These are phyloP conservation scores for Zaprionus lineosus DNA, from an alignment of 2,888 invertebrate species.

Conservation along the genomic window DNA sequence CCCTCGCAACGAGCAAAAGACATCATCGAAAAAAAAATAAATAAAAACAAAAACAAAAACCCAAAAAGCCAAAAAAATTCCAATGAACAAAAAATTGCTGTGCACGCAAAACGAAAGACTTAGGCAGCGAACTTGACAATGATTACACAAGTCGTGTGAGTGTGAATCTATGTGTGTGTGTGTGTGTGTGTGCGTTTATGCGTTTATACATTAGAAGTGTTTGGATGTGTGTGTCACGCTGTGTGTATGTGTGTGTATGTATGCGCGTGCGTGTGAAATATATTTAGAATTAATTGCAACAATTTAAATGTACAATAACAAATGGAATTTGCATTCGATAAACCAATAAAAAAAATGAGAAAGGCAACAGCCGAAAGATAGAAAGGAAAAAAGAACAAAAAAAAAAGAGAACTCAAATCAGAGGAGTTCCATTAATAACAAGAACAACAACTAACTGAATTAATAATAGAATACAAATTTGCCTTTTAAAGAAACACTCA, in stretches of 20 bases:
- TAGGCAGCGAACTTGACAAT: slow-evolving; percentile 62
- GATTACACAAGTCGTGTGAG: slow-evolving; percentile 16
- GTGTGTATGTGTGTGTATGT: slow-evolving; percentile 13
- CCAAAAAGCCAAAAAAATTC: slow-evolving; percentile 12
- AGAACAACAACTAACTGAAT: slow-evolving; percentile 58
- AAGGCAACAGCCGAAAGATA: slow-evolving; percentile 55
- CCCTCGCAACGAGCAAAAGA: background rate
- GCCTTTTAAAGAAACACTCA: slow-evolving; percentile 33
- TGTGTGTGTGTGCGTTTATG: slow-evolving; percentile 1
- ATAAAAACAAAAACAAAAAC: slow-evolving; percentile 9
- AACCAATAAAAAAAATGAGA: slow-evolving; percentile 48
- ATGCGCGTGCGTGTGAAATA: slow-evolving; percentile 34
- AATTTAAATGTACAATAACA: slow-evolving; percentile 43
- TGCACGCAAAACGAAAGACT: slow-evolving; percentile 63
- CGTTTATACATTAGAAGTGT: no score
- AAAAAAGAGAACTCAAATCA: slow-evolving; percentile 20
- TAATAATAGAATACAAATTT: slow-evolving; percentile 55
- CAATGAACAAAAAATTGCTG: slow-evolving; percentile 13
- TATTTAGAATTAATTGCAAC: slow-evolving; percentile 62
- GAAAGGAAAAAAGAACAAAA: slow-evolving; percentile 21
- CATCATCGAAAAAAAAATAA: no score
- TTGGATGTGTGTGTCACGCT: slow-evolving; percentile 7
- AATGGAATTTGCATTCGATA: slow-evolving; percentile 41
- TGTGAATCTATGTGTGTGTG: slow-evolving; percentile 11
- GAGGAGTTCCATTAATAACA: slow-evolving; percentile 55